Conservation (phyloP, 2,797 vertebrate genomes). For the Acipenser ruthenus region DNA sequence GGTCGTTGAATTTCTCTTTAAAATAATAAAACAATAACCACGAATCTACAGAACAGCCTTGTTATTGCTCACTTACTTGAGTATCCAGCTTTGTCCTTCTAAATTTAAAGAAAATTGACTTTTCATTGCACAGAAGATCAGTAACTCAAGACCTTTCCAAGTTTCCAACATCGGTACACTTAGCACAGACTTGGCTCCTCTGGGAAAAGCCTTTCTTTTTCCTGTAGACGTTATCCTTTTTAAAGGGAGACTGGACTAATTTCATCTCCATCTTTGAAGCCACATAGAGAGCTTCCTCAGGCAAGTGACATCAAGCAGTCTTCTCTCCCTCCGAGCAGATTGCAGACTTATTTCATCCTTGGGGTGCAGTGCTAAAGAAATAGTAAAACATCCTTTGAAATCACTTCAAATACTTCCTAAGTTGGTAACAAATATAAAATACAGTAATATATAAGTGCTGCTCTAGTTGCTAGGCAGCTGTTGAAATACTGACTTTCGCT, state of each 20-base stretch:
- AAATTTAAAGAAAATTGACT: slow-evolving; percentile 11
- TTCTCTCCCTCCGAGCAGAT: no score
- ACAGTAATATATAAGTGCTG: slow-evolving; percentile 15
- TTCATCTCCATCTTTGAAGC: slow-evolving; percentile 11
- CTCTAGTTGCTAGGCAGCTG: slow-evolving; percentile 64
- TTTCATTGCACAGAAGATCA: slow-evolving; percentile 1
- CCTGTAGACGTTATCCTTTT: no score
- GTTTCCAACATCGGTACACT: slow-evolving; percentile 4
- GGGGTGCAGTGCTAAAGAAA: slow-evolving; percentile 26
- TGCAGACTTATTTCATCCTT: slow-evolving; percentile 7
- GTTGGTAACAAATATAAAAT: no score
- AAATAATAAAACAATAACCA: no score
- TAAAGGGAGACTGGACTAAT: no score
- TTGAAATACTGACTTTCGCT: slow-evolving; percentile 43
- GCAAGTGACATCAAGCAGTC: no score
- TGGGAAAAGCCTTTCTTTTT: background rate
- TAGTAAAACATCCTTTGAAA: slow-evolving; percentile 27
- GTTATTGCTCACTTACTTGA: no score
- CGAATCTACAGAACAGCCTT: no score
- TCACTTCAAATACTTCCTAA: slow-evolving; percentile 5
- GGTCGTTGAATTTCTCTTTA: no score
- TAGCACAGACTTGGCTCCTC: background rate
- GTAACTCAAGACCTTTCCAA: slow-evolving; percentile 6
- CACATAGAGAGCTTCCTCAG: slow-evolving; percentile 6
- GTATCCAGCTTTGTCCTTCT: background rate